phyloP scores from a whole-genome alignment of 2,888 invertebrate species.

The Drosophila histrio region DNA sequence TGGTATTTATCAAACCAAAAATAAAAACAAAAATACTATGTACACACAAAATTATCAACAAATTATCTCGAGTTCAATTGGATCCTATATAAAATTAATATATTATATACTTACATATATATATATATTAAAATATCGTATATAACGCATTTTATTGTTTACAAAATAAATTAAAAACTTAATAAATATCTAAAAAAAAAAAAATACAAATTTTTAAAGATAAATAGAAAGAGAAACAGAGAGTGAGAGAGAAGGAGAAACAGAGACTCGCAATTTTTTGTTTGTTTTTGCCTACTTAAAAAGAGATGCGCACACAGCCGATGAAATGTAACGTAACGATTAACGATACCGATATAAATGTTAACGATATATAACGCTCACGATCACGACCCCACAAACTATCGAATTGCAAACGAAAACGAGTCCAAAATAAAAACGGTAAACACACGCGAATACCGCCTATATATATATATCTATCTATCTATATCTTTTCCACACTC shows the following conservation, averaged over 20 bases:
- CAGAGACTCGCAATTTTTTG: conserved; percentile 75
- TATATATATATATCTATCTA: conserved; percentile 3
- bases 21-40: conserved; percentile 65
- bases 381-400: conserved; percentile 36
- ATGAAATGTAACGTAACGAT: conserved; percentile 71
- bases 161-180: conserved; percentile 30
- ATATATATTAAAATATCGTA: too few species aligned
- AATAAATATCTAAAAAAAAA: too few species aligned
- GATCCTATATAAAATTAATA: conserved; percentile 58
- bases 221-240: conserved; percentile 46
- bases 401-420: conserved; percentile 48
- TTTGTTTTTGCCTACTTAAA: conserved; percentile 72
- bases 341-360: conserved; percentile 38
- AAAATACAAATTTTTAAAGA: conserved; percentile 43
- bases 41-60: conserved; percentile 81
- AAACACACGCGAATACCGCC: conserved; percentile 43
- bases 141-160: conserved; percentile 67
- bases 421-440: conserved; percentile 36
- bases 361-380: conserved; percentile 17
- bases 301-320: conserved; percentile 61
- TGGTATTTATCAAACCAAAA: conserved; percentile 83
- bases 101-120: too few species aligned
- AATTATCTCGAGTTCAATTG: conserved; percentile 79
- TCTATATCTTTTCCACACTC: conserved; percentile 43
- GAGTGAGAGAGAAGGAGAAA: conserved; percentile 60